phyloP scores from a whole-genome alignment of 1,140 invertebrate genomes.

The silkworm (Bombyx mori) region DNA sequence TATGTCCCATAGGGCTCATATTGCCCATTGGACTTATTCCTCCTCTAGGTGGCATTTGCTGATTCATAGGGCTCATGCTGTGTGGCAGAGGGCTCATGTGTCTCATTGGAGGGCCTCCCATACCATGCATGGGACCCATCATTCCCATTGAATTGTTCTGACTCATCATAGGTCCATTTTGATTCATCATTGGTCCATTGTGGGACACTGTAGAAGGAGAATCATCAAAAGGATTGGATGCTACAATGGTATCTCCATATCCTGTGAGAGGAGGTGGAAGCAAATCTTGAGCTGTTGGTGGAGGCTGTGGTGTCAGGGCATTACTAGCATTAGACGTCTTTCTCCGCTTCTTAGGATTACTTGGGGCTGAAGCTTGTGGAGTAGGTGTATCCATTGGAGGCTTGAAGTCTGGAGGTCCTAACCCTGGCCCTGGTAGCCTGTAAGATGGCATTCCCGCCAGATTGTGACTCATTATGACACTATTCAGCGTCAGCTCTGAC shows the following conservation, averaged over 20 bases:
- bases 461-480: conserved; percentile 76
- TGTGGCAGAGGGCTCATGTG: conserved; percentile 79
- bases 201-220: conserved; percentile 78
- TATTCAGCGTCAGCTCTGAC: conserved; percentile 52
- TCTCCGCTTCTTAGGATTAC: conserved; percentile 78
- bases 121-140: conserved; percentile 74
- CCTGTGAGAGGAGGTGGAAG: conserved; percentile 86
- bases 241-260: conserved; percentile 94
- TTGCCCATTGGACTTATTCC: conserved; percentile 79
- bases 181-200: conserved; percentile 75
- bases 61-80: conserved; percentile 78
- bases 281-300: conserved; percentile 79
- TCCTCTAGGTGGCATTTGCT: conserved; percentile 74
- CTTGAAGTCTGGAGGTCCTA: conserved; percentile 76
- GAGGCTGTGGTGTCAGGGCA: conserved; percentile 72
- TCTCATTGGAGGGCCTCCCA: conserved; percentile 79
- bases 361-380: conserved; percentile 72
- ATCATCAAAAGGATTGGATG: conserved; percentile 96
- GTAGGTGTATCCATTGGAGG: conserved; percentile 73
- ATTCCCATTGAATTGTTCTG: conserved; percentile 73
- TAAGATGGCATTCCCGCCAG: conserved; percentile 78
- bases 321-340: conserved; percentile 76
- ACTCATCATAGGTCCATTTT: conserved; percentile 71
- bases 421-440: conserved; percentile 76
- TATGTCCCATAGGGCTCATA: conserved; percentile 76